Conservation (phyloP, 2,888 invertebrate genomes). For the Monoplex corrugatus region DNA sequence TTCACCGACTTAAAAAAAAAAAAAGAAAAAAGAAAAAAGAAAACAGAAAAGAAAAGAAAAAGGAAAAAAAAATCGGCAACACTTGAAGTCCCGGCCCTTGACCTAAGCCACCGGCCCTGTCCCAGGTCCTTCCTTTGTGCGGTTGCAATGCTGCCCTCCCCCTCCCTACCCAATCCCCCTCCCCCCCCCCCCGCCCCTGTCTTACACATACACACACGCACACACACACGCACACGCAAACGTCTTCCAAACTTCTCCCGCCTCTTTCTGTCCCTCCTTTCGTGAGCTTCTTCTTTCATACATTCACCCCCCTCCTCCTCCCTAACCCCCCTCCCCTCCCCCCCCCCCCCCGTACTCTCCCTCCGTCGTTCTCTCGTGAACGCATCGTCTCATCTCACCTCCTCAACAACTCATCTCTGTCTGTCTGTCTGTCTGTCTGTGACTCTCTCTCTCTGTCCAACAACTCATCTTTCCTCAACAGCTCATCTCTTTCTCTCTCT, state of each 20-base stretch:
- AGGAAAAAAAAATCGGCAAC: background rate
- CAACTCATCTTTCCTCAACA: background rate
- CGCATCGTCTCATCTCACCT: no score
- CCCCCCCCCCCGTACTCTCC: background rate
- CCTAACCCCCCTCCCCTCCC: background rate
- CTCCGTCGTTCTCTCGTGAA: no score
- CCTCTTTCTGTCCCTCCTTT: no score
- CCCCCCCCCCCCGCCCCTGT: background rate
- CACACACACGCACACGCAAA: no score
- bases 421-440: conserved; percentile 10
- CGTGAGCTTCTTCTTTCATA: background rate
- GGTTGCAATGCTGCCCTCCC: background rate
- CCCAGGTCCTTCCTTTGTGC: background rate
- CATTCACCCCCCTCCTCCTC: background rate
- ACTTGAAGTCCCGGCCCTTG: conserved; percentile 19
- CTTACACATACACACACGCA: no score
- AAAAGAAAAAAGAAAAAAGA: background rate
- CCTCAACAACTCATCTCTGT: no score
- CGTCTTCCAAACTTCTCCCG: background rate
- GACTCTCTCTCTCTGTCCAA: background rate
- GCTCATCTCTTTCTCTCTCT: background rate
- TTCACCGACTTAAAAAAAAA: no score
- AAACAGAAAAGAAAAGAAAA: background rate
- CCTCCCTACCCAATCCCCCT: background rate
- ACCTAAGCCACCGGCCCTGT: conserved; percentile 15